Percentiles rank a stretch among this genome's conserved stretches.
These are phyloP conservation scores for Lutraria rhynchaena DNA, from an alignment of 1,140 invertebrate species.

Conservation along the genomic window DNA sequence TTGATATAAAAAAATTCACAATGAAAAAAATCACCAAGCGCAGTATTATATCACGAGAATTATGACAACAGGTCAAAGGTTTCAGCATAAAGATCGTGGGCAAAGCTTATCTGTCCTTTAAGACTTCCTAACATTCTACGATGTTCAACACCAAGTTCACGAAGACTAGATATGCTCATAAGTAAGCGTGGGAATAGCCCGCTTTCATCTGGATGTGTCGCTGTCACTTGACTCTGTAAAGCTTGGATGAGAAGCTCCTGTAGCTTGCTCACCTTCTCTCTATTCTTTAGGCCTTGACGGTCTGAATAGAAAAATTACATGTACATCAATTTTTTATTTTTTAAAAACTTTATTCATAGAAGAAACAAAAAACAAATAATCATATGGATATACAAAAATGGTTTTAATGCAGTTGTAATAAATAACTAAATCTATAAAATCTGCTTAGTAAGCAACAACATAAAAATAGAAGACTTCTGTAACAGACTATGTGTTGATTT, in stretches of 20 bases:
- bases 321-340: neutral
- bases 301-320: conserved; percentile 68
- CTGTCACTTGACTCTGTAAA: conserved; percentile 75
- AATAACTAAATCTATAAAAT: no score
- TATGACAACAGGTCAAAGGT: conserved; percentile 77
- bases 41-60: neutral
- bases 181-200: conserved; percentile 80
- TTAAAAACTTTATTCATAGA: no score
- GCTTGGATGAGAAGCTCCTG: conserved; percentile 80
- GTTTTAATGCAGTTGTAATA: no score
- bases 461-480: no score
- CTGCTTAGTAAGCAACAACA: no score
- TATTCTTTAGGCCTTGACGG: conserved; percentile 78
- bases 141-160: conserved; percentile 80
- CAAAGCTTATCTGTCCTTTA: conserved; percentile 79
- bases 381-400: no score
- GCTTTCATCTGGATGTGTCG: conserved; percentile 74
- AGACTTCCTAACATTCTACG: conserved; percentile 77
- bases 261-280: conserved; percentile 79
- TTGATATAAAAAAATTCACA: neutral
- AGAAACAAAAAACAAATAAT: no score
- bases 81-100: conserved; percentile 79
- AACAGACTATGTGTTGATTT: no score
- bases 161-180: conserved; percentile 80
- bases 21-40: neutral